Evolutionary conservation across 2,888 invertebrate genomes (phyloP), one percentile per base, ranked within the genome.

Genomic region (Stenolophus ochropezus): DNA sequence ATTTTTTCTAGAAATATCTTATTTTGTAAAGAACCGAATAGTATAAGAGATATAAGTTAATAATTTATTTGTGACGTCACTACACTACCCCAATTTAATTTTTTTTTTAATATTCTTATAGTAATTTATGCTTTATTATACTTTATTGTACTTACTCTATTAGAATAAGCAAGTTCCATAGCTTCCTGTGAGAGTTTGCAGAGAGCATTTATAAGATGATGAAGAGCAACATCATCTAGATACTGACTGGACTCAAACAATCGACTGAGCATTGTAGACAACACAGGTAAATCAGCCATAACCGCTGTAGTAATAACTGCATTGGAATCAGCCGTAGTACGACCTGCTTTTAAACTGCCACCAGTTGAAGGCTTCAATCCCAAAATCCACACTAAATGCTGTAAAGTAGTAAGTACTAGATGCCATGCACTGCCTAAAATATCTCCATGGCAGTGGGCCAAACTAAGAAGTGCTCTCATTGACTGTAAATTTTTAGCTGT

Each of bases 401-500:
- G 98, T 25, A 99, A 90, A 0, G 98, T 98, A 5, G 98, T 97
- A 25, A 99, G 92, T 0, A 99, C 97, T 53, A 98, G 93, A 88
- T 98, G 95, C 99, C 99, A 99, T 0, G 98, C 96, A 73, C 96
- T 95, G 71, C 97, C 97, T 83, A 99, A 91, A 83, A 96, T 94
- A 85, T 95, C 94, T 0, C 98, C 98, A 89, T 98, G 97, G 83
- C 96, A 94, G 87, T 97, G 96, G 0, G 98, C 97, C 75, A 98
- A 91, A 86, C 94, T 93, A 65, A 99, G 91, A 71, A 99, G 90
- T 0, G 98, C 96, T 83, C 97, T 92, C 96, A 99, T 98, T 27
- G 98, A 98, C 86, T 98, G 97, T 81, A 99, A 92, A 92, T 99
- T 99, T 86, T 99, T 98, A 0, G 98, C 96, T 1, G 98, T 99